These are phyloP conservation scores for Ploceus nigricollis DNA, from an alignment of 2,113 vertebrate species.

Conservation along the genomic window DNA sequence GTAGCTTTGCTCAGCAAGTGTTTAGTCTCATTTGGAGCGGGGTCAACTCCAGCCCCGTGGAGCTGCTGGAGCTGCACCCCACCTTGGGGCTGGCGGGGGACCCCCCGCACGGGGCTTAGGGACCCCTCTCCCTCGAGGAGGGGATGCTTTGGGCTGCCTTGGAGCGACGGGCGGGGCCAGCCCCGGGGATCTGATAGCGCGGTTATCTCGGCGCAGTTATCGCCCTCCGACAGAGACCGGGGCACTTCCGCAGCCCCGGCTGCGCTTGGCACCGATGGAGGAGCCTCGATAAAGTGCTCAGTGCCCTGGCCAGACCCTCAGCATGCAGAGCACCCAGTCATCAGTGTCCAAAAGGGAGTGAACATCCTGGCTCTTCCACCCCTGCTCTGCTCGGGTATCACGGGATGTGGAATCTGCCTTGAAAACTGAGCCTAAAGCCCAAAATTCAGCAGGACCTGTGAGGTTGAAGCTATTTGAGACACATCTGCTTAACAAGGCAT, in stretches of 20 bases:
- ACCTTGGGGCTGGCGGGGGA: accelerated
- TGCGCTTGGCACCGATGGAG: not conserved
- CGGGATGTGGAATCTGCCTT: accelerated
- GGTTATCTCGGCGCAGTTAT: not conserved
- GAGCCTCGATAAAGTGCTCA: not conserved
- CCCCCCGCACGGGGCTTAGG: not conserved
- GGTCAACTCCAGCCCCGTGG: not conserved
- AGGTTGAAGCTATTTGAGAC: not conserved
- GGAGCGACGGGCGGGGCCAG: accelerated
- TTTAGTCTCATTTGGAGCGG: not conserved
- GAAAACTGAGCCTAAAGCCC: not conserved
- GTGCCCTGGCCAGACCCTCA: not conserved
- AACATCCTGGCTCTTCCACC: not conserved
- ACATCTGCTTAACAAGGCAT: not conserved
- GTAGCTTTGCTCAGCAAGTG: slow-evolving; percentile 24
- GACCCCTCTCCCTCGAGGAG: accelerated
- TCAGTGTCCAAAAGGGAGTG: not conserved
- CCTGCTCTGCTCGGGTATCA: accelerated
- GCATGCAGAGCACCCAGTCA: not conserved
- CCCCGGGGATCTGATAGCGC: not conserved
- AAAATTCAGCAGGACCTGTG: not conserved
- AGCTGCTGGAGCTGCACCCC: not conserved
- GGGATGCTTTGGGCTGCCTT: not conserved
- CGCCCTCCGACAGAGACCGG: not conserved
- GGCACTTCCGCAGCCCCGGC: not conserved